Evolutionary conservation across 2,888 invertebrate genomes (phyloP).

Genomic region (Caenorhabditis virilis): DNA sequence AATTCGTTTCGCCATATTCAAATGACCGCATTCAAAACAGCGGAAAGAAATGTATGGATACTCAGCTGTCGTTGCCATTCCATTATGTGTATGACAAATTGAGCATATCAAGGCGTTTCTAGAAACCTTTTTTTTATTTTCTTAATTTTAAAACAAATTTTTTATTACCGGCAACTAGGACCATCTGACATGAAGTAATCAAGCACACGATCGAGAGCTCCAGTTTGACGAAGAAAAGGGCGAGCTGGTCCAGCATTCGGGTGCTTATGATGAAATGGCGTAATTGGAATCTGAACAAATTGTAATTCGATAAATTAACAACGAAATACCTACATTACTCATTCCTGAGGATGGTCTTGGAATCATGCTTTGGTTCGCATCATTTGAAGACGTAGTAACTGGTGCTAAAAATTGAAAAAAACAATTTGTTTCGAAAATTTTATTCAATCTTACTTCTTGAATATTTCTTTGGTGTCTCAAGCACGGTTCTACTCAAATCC

Average conservation of each 20-base stretch:
- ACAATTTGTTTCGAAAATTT: too few species aligned
- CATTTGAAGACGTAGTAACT: too few species aligned
- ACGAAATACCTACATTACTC: too few species aligned
- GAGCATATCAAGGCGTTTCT: slow-evolving; percentile 88
- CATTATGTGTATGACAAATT: slow-evolving; percentile 89
- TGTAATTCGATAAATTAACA: not conserved
- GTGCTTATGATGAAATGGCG: not conserved
- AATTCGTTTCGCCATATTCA: slow-evolving; percentile 54
- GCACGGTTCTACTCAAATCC: not conserved
- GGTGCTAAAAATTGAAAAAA: too few species aligned
- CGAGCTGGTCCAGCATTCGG: slow-evolving; percentile 24
- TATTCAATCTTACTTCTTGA: too few species aligned
- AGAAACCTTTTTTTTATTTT: slow-evolving; percentile 25
- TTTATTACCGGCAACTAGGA: slow-evolving; percentile 78
- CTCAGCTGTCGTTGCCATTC: slow-evolving; percentile 80
- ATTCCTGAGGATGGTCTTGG: too few species aligned
- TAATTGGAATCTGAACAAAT: too few species aligned
- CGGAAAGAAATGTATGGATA: slow-evolving; percentile 80
- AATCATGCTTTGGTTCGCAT: not conserved
- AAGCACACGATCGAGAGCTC: slow-evolving; percentile 85
- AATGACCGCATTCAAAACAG: slow-evolving; percentile 70
- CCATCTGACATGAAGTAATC: slow-evolving; percentile 95
- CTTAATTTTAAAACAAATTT: slow-evolving; percentile 1
- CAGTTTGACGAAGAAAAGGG: slow-evolving; percentile 69
- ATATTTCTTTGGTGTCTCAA: not conserved